Evolutionary conservation across 2,113 vertebrate species (phyloP).

Genomic region (Bubalus kerabau): DNA sequence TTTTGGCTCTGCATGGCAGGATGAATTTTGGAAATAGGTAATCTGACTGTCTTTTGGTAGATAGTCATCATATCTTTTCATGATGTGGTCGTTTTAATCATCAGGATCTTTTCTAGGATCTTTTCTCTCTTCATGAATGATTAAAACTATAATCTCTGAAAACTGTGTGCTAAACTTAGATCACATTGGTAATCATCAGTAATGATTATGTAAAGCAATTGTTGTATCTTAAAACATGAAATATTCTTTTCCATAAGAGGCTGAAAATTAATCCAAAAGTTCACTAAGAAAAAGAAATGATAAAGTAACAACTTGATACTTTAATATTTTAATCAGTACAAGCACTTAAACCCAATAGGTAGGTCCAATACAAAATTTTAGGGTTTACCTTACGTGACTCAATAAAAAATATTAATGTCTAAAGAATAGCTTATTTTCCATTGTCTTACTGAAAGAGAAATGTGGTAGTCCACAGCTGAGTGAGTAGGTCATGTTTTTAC

Average conservation of each 20-base stretch:
- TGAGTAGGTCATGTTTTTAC: not conserved
- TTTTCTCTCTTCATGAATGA: not conserved
- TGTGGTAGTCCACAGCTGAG: not conserved
- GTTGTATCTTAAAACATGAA: not conserved
- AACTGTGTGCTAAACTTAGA: not conserved
- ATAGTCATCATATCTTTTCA: not conserved
- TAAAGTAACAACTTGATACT: not conserved
- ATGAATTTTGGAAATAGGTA: not conserved
- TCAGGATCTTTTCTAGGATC: not conserved
- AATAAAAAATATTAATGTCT: constrained; percentile 18
- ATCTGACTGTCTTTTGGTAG: not conserved
- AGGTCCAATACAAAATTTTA: not conserved
- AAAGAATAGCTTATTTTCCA: not conserved
- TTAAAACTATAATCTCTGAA: not conserved
- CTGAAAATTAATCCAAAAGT: not conserved
- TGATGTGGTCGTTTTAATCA: not conserved
- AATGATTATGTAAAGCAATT: not conserved
- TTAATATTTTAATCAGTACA: not conserved
- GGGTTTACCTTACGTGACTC: not conserved
- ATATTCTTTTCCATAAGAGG: not conserved
- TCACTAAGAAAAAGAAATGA: not conserved
- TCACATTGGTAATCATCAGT: not conserved
- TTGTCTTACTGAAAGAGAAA: not conserved
- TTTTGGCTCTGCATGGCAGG: not conserved
- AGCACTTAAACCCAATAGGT: not conserved